phyloP scores from a whole-genome alignment of 2,888 invertebrate species.

The Erannis defoliaria region DNA sequence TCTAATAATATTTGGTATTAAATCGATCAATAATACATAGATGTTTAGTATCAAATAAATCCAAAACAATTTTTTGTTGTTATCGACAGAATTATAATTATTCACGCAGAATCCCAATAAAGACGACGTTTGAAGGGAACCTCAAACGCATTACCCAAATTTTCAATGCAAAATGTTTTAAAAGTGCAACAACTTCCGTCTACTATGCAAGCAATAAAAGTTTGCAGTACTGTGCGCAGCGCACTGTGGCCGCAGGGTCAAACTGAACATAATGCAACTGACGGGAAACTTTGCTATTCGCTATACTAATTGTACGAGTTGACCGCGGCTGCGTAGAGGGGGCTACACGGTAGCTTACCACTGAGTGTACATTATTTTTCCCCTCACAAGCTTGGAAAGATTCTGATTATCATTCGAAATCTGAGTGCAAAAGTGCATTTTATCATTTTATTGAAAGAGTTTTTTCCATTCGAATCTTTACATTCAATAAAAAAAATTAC shows the following conservation, averaged over 20 bases:
- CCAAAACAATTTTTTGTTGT: too few relatives aligned
- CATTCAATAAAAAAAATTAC: too few relatives aligned
- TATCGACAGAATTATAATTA: too few relatives aligned
- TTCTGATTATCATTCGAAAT: too few relatives aligned
- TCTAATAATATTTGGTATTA: too few relatives aligned
- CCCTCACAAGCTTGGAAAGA: too few relatives aligned
- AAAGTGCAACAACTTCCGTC: conserved; percentile 7
- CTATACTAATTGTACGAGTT: conserved; percentile 9
- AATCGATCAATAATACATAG: too few relatives aligned
- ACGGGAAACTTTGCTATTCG: conserved; percentile 3
- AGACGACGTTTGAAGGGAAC: not conserved
- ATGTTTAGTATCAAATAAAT: too few relatives aligned
- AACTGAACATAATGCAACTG: not conserved
- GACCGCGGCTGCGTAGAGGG: not conserved
- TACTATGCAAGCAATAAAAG: conserved; percentile 17
- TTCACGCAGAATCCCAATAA: not conserved
- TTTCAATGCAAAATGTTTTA: conserved; percentile 9
- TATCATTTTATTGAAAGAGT: too few relatives aligned
- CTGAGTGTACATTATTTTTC: too few relatives aligned
- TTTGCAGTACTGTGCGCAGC: not conserved
- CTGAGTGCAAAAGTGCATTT: too few relatives aligned
- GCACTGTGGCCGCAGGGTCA: not conserved
- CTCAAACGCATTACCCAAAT: conserved; percentile 9
- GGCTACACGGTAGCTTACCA: not conserved
- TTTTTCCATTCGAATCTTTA: too few relatives aligned